phyloP scores from a whole-genome alignment of 2,888 invertebrate species.

The Gastracanthus pulcherrimus region DNA sequence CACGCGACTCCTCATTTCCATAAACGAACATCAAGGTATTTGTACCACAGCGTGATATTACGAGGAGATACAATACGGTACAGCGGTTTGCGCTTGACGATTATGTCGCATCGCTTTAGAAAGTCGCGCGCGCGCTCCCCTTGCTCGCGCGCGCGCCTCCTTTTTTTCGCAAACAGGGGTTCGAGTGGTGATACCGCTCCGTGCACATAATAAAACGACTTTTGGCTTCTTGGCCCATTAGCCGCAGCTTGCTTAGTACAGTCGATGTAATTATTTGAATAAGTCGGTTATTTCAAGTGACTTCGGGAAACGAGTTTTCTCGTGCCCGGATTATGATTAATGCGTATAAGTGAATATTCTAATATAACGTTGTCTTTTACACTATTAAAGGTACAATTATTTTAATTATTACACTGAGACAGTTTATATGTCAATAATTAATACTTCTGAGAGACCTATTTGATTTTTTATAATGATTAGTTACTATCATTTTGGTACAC shows the following conservation, averaged over 20 bases:
- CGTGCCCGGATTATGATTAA: background rate
- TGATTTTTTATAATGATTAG: too few relatives aligned
- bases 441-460: too few relatives aligned
- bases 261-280: conserved; percentile 3
- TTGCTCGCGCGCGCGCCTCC: background rate
- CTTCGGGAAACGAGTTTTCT: background rate
- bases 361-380: too few relatives aligned
- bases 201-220: conserved; percentile 17
- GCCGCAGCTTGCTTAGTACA: background rate
- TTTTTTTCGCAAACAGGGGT: background rate
- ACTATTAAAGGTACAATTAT: too few relatives aligned
- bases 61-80: conserved; percentile 4
- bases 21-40: conserved; percentile 9
- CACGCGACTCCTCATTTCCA: conserved; percentile 31
- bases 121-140: background rate
- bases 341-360: too few relatives aligned
- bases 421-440: too few relatives aligned
- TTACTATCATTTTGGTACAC: too few relatives aligned
- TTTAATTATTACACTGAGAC: too few relatives aligned
- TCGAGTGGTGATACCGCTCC: conserved; percentile 13
- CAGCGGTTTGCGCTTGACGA: conserved; percentile 6
- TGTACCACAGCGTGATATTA: conserved; percentile 1
- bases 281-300: background rate
- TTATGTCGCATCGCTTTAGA: conserved; percentile 22
- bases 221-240: conserved; percentile 21